Evolutionary conservation across 2,113 vertebrate genomes (phyloP).

Genomic region (Sturnira hondurensis): DNA sequence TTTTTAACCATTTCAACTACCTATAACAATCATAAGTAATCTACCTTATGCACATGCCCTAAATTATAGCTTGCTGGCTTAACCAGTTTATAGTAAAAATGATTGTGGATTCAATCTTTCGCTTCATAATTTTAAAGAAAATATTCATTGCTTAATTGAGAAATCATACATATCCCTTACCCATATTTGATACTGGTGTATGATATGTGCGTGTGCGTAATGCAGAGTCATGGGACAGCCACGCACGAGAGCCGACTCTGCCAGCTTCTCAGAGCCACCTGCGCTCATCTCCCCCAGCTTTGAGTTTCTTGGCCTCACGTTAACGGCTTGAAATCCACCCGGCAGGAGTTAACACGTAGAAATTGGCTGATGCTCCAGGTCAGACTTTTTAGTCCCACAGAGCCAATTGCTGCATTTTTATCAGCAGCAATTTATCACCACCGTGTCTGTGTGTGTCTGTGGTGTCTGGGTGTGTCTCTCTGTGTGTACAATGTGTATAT

Average conservation of each 20-base stretch:
- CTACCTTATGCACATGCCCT: background rate
- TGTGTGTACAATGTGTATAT: fast-evolving
- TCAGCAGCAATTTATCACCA: background rate
- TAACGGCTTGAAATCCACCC: background rate
- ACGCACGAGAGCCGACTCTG: fast-evolving
- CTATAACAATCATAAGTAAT: background rate
- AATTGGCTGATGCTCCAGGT: background rate
- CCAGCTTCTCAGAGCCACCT: background rate
- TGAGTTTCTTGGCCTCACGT: background rate
- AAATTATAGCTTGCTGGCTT: background rate
- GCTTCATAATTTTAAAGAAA: background rate
- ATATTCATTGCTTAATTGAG: background rate
- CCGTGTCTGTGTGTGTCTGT: background rate
- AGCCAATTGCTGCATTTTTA: background rate
- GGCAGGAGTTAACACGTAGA: background rate
- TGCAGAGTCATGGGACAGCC: background rate
- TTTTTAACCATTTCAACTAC: background rate
- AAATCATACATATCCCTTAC: background rate
- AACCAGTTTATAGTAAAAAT: background rate
- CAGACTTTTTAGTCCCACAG: background rate
- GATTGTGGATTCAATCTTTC: background rate
- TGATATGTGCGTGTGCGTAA: background rate
- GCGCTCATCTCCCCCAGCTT: background rate
- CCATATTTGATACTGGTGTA: background rate
- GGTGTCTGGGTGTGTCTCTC: background rate